Evolutionary conservation across 2,113 vertebrate genomes (phyloP).

Genomic region (Phoxinus phoxinus): DNA sequence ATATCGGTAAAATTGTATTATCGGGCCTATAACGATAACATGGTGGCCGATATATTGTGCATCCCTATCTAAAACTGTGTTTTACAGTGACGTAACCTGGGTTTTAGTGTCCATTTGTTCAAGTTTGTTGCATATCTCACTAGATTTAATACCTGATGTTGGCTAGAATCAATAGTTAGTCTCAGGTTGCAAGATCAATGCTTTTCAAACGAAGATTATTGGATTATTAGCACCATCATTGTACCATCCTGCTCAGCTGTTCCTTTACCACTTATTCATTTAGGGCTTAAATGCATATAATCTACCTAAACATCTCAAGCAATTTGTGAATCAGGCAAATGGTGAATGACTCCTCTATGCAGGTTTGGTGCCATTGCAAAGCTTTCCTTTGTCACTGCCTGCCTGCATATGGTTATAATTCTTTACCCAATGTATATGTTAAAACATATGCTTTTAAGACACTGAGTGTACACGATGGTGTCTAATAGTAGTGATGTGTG

Average conservation of each 20-base stretch:
- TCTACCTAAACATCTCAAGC: not conserved
- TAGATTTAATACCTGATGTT: not conserved
- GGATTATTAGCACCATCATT: not conserved
- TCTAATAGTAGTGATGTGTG: not conserved
- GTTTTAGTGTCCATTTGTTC: not conserved
- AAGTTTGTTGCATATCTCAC: not conserved
- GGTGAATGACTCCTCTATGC: not conserved
- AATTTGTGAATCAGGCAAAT: not conserved
- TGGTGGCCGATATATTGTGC: too few species aligned
- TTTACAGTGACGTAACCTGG: not conserved
- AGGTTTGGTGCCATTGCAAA: not conserved
- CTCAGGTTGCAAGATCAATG: constrained; percentile 1
- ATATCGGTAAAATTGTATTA: too few species aligned
- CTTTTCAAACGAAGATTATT: not conserved
- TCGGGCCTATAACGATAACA: too few species aligned
- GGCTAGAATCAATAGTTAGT: not conserved
- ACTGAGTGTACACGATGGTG: not conserved
- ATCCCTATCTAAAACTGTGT: too few species aligned
- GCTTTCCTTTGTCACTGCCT: not conserved
- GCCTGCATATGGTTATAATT: not conserved
- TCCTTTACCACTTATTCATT: not conserved
- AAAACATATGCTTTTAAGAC: not conserved
- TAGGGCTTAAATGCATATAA: not conserved
- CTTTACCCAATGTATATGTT: not conserved
- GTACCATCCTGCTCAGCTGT: not conserved